These are phyloP conservation scores for Achlya flavicornis DNA, from an alignment of 2,888 invertebrate species.

Conservation along the genomic window DNA sequence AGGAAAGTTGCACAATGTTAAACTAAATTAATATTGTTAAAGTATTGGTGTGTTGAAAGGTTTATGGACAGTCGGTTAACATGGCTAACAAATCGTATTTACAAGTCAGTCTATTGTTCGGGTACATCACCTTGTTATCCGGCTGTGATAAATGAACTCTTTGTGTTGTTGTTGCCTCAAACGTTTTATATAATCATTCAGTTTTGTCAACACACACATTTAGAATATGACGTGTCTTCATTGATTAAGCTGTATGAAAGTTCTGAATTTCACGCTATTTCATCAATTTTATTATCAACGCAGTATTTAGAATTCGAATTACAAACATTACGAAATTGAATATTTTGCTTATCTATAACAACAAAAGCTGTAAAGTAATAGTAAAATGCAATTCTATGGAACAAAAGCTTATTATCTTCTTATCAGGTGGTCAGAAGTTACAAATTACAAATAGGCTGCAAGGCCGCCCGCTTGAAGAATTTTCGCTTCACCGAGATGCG, in stretches of 20 bases:
- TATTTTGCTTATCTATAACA: neutral
- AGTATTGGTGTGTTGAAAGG: slow-evolving; percentile 31
- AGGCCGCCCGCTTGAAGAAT: slow-evolving; percentile 63
- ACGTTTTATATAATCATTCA: slow-evolving; percentile 34
- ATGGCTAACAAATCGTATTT: slow-evolving; percentile 42
- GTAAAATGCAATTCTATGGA: slow-evolving; percentile 53
- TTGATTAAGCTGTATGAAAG: neutral
- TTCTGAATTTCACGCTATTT: neutral
- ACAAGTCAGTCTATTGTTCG: slow-evolving; percentile 45
- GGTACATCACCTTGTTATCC: slow-evolving; percentile 40
- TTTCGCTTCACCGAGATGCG: slow-evolving; percentile 58
- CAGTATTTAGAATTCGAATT: neutral
- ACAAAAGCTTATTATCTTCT: slow-evolving; percentile 42
- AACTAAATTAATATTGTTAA: slow-evolving; percentile 16
- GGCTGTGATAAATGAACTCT: slow-evolving; percentile 47
- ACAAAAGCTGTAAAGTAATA: slow-evolving; percentile 49
- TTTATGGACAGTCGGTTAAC: slow-evolving; percentile 41
- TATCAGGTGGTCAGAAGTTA: slow-evolving; percentile 62
- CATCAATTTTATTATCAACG: neutral
- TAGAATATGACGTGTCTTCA: neutral
- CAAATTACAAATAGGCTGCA: slow-evolving; percentile 61
- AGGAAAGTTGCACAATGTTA: slow-evolving; percentile 6
- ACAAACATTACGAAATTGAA: neutral
- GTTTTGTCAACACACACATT: slow-evolving; percentile 16
- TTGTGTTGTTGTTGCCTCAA: slow-evolving; percentile 35